These are phyloP conservation scores for Aphelenchoides bicaudatus DNA, from an alignment of 2,888 invertebrate genomes.

Conservation along the genomic window DNA sequence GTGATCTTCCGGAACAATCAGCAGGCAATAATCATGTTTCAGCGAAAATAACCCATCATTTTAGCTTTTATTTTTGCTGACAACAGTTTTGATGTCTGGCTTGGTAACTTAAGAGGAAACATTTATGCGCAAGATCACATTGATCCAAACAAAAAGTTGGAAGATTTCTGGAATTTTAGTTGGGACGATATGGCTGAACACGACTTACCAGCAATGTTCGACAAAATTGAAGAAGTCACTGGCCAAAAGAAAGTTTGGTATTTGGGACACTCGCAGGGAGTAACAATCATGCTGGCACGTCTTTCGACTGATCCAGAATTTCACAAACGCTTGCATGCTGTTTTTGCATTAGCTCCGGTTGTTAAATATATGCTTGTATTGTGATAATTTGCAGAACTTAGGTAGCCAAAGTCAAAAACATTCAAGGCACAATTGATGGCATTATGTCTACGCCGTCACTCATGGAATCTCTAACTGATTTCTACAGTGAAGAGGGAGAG, in stretches of 20 bases:
- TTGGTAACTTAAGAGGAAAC: slow-evolving; percentile 6
- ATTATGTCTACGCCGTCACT: too few species aligned
- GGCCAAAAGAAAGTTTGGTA: not conserved
- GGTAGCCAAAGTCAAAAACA: too few species aligned
- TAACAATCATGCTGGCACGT: slow-evolving; percentile 1
- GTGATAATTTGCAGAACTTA: too few species aligned
- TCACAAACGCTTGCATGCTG: slow-evolving; percentile 30
- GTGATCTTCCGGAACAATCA: slow-evolving; percentile 1
- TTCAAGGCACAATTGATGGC: too few species aligned
- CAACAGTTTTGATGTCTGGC: too few species aligned
- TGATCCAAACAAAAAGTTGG: not conserved
- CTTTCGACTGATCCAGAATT: slow-evolving; percentile 2
- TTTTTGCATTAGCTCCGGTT: slow-evolving; percentile 51
- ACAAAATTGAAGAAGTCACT: slow-evolving; percentile 11
- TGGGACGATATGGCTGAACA: slow-evolving; percentile 10
- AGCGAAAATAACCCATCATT: too few species aligned
- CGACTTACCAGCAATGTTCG: slow-evolving; percentile 11
- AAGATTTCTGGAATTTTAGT: slow-evolving; percentile 16
- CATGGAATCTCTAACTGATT: too few species aligned
- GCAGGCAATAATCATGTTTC: too few species aligned
- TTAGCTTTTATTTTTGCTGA: slow-evolving; percentile 19
- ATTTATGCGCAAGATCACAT: slow-evolving; percentile 12
- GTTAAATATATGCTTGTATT: too few species aligned
- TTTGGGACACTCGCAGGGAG: slow-evolving; percentile 5
- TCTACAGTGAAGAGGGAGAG: too few species aligned